Evolutionary conservation across 2,888 invertebrate genomes (phyloP).

Genomic region (Volucella inflata): DNA sequence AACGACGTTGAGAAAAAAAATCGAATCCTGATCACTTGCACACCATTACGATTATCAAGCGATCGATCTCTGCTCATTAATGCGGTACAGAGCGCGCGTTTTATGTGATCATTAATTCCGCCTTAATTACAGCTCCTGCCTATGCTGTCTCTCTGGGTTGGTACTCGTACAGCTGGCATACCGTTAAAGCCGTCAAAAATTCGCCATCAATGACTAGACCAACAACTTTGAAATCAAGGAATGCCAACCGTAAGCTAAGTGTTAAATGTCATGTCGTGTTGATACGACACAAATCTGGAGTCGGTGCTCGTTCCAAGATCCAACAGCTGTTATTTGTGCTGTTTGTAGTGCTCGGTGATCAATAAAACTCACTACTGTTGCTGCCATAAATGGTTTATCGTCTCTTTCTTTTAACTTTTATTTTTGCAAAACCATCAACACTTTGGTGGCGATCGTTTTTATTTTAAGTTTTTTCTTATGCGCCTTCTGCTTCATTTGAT

Average conservation of each 20-base stretch:
- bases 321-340: conserved; percentile 44
- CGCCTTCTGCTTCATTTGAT: conserved; percentile 48
- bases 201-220: conserved; percentile 5
- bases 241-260: conserved; percentile 44
- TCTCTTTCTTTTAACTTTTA: background rate
- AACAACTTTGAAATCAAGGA: background rate
- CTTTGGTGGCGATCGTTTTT: conserved; percentile 40
- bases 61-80: conserved; percentile 71
- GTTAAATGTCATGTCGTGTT: conserved; percentile 70
- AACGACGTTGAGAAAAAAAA: background rate
- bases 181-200: conserved; percentile 28
- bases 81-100: conserved; percentile 64
- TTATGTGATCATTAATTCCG: conserved; percentile 67
- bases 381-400: conserved; percentile 37
- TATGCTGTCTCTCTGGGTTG: background rate
- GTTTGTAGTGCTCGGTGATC: conserved; percentile 33
- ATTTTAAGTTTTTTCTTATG: background rate
- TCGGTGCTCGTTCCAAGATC: background rate
- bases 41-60: conserved; percentile 64
- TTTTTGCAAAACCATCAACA: conserved; percentile 56
- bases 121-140: conserved; percentile 52
- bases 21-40: conserved; percentile 44
- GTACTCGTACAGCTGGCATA: background rate
- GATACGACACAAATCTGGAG: conserved; percentile 57
- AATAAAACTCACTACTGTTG: conserved; percentile 44